A percentile compares a stretch with the other conserved stretches of the same genome.
Evolutionary conservation across 2,888 invertebrate species (phyloP).

Genomic region (Ctena decussata): DNA sequence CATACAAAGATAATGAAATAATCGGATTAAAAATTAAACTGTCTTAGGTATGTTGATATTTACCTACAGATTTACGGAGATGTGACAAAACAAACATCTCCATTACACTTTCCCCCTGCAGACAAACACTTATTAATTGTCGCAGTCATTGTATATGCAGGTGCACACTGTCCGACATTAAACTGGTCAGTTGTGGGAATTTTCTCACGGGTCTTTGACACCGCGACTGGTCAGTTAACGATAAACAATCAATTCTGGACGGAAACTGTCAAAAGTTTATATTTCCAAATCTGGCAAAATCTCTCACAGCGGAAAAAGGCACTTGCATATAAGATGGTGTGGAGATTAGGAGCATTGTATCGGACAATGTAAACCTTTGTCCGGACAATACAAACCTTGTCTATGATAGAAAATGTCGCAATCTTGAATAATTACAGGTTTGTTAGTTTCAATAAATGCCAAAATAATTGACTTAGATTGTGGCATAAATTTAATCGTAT

Average conservation of each 20-base stretch:
- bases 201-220: neutral
- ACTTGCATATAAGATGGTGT: neutral
- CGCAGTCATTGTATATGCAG: neutral
- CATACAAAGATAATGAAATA: no score
- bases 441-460: no score
- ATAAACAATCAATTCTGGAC: neutral
- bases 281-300: neutral
- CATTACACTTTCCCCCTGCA: neutral
- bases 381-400: no score
- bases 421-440: no score
- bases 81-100: conserved; percentile 16
- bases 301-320: neutral
- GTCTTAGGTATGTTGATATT: neutral
- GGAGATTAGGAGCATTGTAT: neutral
- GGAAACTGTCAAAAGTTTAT: conserved; percentile 4
- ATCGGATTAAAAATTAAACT: no score
- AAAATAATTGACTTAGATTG: no score
- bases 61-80: conserved; percentile 9
- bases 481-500: no score
- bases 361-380: no score
- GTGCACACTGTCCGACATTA: neutral
- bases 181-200: neutral
- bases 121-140: neutral
- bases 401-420: no score
- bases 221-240: neutral